These are phyloP conservation scores for Mionectes olivaceus DNA, from an alignment of 2,797 vertebrate species.

Conservation along the genomic window DNA sequence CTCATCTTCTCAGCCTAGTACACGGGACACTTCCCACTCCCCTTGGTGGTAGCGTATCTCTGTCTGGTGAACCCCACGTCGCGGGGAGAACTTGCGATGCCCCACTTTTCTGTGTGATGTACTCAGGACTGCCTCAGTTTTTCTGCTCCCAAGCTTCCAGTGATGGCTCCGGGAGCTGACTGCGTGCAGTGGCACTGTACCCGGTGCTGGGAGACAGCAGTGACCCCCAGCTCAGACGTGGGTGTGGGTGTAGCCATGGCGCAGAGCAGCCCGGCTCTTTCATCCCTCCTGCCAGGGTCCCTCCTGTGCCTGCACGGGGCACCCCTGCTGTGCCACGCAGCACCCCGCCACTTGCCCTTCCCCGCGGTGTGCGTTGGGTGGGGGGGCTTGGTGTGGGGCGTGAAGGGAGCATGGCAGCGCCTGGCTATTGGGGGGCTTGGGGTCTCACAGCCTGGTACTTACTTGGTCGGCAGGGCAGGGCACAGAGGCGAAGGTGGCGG, in stretches of 20 bases:
- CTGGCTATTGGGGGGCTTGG: neutral
- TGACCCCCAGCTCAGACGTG: neutral
- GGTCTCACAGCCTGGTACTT: constrained; percentile 79
- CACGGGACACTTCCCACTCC: neutral
- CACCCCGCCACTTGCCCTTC: neutral
- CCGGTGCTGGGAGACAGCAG: neutral
- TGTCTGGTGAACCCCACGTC: rapidly evolving
- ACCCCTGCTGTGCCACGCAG: neutral
- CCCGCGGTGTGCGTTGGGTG: neutral
- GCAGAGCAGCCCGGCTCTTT: neutral
- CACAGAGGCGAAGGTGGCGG: constrained; percentile 84
- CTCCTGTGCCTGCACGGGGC: neutral
- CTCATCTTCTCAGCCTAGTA: neutral
- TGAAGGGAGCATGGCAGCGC: neutral
- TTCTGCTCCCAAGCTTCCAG: neutral
- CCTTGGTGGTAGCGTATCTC: neutral
- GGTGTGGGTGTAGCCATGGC: neutral
- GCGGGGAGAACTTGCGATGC: neutral
- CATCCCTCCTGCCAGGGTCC: neutral
- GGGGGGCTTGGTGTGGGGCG: neutral
- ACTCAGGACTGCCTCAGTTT: neutral
- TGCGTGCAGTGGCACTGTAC: neutral
- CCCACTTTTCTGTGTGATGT: neutral
- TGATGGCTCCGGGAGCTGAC: rapidly evolving
- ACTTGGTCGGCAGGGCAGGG: constrained; percentile 86